These are phyloP conservation scores for Archips xylosteana DNA, from an alignment of 2,888 invertebrate species.

Conservation along the genomic window DNA sequence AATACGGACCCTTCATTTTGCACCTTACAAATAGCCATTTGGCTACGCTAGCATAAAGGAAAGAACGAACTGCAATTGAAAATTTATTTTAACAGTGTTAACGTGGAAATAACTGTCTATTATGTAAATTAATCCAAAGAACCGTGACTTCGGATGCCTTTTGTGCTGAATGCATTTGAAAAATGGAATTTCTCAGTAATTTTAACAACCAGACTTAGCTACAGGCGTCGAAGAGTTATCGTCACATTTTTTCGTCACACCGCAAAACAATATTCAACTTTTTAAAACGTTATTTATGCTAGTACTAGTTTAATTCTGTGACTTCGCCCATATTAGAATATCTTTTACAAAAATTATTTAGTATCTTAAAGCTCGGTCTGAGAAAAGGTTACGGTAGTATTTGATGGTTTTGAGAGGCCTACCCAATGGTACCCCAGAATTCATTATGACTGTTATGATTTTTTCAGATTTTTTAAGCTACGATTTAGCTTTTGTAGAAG, in stretches of 20 bases:
- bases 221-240: not conserved
- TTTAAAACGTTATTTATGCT: not conserved
- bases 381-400: too few species aligned
- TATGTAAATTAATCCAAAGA: slow-evolving; percentile 1
- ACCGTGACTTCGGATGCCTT: not conserved
- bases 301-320: too few species aligned
- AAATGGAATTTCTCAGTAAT: not conserved
- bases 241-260: not conserved
- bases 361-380: too few species aligned
- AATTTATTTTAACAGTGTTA: slow-evolving; percentile 10
- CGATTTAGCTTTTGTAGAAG: too few species aligned
- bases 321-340: too few species aligned
- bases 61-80: slow-evolving; percentile 2
- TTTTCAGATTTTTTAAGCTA: too few species aligned
- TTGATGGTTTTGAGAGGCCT: too few species aligned
- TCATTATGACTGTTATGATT: too few species aligned
- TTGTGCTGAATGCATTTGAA: not conserved
- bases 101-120: slow-evolving; percentile 12
- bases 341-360: too few species aligned
- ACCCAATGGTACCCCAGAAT: too few species aligned
- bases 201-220: not conserved
- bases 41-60: not conserved
- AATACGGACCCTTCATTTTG: too few species aligned
- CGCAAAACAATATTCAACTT: not conserved
- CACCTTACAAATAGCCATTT: not conserved